Conservation (phyloP, 1,140 invertebrate species). For the Anagrus nilaparvatae region DNA sequence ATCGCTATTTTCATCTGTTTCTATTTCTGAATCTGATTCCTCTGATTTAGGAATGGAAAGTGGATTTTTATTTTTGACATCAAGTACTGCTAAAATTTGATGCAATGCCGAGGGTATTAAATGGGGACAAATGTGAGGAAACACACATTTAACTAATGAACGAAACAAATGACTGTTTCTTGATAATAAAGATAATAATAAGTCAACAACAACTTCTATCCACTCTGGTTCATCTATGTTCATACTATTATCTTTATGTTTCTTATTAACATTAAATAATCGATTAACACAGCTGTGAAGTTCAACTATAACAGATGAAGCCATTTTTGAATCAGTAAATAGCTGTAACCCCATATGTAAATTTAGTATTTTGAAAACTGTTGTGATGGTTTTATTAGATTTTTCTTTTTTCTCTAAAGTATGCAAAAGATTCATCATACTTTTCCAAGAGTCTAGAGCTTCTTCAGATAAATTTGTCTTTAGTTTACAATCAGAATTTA, state of each 20-base stretch:
- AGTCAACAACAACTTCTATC: conserved; percentile 69
- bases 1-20: conserved; percentile 32
- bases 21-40: conserved; percentile 31
- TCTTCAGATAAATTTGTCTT: conserved; percentile 43
- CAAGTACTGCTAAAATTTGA: conserved; percentile 63
- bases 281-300: conserved; percentile 57
- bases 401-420: conserved; percentile 23
- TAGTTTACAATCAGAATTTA: conserved; percentile 38
- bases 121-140: conserved; percentile 59
- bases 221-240: conserved; percentile 46
- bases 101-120: conserved; percentile 55
- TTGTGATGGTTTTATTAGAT: conserved; percentile 30
- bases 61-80: conserved; percentile 53
- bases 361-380: conserved; percentile 51
- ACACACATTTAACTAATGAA: conserved; percentile 58
- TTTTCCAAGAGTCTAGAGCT: conserved; percentile 49
- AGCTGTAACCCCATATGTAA: conserved; percentile 62
- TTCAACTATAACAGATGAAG: conserved; percentile 54
- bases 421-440: conserved; percentile 42
- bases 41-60: conserved; percentile 35
- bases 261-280: conserved; percentile 40
- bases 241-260: conserved; percentile 27
- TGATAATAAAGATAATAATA: conserved; percentile 62
- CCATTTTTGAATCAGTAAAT: conserved; percentile 57
- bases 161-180: conserved; percentile 57